phyloP scores from a whole-genome alignment of 2,797 vertebrate species.

The Rhodeus uyekii region DNA sequence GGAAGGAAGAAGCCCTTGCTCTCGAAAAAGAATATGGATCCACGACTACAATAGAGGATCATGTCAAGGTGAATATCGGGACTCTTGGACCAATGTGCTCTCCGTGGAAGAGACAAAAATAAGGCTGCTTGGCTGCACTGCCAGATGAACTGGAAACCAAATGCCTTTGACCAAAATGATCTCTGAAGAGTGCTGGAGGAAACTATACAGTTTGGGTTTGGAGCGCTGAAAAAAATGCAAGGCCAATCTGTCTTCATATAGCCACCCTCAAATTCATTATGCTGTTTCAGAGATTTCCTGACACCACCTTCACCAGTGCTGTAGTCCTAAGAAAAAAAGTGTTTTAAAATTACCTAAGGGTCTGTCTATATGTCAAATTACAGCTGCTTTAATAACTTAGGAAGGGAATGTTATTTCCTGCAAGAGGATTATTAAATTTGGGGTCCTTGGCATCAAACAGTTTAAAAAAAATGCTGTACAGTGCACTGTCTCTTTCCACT shows the following conservation, averaged over 20 bases:
- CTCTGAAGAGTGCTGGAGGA: not conserved
- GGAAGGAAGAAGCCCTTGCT: not conserved
- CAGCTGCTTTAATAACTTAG: not conserved
- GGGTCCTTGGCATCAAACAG: not conserved
- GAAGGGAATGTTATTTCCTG: not conserved
- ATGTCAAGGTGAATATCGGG: slow-evolving; percentile 7
- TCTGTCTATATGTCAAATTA: not conserved
- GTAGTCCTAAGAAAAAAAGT: not conserved
- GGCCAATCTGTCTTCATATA: not conserved
- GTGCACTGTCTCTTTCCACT: not conserved
- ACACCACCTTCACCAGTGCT: too few species aligned
- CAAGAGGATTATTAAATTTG: not conserved
- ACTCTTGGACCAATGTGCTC: not conserved
- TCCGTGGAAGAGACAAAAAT: slow-evolving; percentile 4
- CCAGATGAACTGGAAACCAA: not conserved
- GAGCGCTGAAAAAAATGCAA: not conserved
- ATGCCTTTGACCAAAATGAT: not conserved
- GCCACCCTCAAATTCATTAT: not conserved
- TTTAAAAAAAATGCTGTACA: not conserved
- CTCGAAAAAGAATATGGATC: slow-evolving; percentile 18
- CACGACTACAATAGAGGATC: not conserved
- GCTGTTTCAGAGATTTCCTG: not conserved
- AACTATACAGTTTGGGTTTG: not conserved
- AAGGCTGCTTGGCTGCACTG: not conserved
- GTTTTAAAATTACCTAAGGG: not conserved